Base-by-base conservation (phyloP, 2,113 vertebrate genomes). In the Kryptolebias marmoratus region DNA sequence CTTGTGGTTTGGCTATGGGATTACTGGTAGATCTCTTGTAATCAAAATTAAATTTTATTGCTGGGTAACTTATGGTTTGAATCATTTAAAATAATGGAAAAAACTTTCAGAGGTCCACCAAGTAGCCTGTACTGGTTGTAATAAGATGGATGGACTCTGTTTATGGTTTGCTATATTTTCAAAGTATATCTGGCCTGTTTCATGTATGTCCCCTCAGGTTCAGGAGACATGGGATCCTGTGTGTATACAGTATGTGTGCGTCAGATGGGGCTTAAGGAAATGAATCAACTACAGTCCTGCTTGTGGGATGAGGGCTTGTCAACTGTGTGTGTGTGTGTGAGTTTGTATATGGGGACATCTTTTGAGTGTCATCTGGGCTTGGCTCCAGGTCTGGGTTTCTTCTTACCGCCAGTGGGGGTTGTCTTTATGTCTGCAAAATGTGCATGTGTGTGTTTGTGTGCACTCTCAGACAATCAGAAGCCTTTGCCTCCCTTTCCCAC, bases 301-400 rank as follows among this genome's bases (percentile, higher is more conserved):
- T 67, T 52, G 52, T 68, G 73, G 67, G 68, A 81, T 52, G 71
- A 87, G 78, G 75, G 72, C 83, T 55, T 77, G 76, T 82, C 45
- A 74, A 77, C 67, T 82, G 79, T 88, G 83, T 90, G 84, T 87
- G 79, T 68, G 85, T 81, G 59, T 69, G 71, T 63, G 50, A 58
- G 60, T 50, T 49, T 54, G 80, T 50, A 90, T 84, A 70, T 74
- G 78, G 83, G 77, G 86, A 81, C 81, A 73, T 90, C 82, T 90
- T 88, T 84, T 92, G 86, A 91, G 90, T 93, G 90, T 83, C 93
- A 93, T 91, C 91, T 87, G 94, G 93, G 90, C 87, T 88, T 89
- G 89, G 92, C 90, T 92, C 72, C 47, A 73, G 93, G 92, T 94
- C 93, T 81, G 74, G 76, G 89, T 86, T 86, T 90, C 91, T 92